Evolutionary conservation across 2,113 vertebrate species (phyloP).

Genomic region (Paralichthys olivaceus): DNA sequence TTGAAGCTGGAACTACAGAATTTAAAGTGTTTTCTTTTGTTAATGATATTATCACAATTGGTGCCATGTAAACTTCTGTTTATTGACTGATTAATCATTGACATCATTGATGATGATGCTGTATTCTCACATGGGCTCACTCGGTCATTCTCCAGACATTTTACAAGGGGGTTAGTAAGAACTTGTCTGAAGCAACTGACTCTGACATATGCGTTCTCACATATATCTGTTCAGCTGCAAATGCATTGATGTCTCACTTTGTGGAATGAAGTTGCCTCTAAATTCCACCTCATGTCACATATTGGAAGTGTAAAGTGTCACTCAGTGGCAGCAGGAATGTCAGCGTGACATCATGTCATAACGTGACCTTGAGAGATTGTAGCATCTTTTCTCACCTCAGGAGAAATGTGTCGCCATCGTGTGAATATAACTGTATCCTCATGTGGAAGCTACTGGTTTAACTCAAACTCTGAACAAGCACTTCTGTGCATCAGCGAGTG

Average conservation of each 20-base stretch:
- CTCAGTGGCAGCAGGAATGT: background rate
- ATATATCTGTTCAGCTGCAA: no score
- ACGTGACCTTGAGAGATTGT: background rate
- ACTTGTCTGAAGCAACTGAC: no score
- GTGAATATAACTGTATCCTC: background rate
- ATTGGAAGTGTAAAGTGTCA: background rate
- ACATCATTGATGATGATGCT: no score
- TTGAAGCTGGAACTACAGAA: no score
- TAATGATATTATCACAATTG: no score
- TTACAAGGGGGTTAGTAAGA: no score
- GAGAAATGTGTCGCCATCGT: background rate
- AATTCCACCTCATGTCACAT: no score
- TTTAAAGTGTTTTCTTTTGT: no score
- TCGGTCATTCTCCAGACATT: no score
- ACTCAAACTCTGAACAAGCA: slow-evolving; percentile 5
- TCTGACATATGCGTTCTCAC: no score
- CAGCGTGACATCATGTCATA: background rate
- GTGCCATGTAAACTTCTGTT: background rate
- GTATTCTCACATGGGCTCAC: no score
- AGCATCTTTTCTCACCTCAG: background rate
- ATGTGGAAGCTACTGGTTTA: background rate
- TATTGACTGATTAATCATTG: background rate
- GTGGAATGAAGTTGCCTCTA: background rate
- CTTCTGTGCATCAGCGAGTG: background rate
- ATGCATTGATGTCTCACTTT: background rate